Percentiles rank a stretch among this genome's conserved stretches.
Conservation (phyloP, 2,888 invertebrate genomes). For the Diaprepes abbreviatus region DNA sequence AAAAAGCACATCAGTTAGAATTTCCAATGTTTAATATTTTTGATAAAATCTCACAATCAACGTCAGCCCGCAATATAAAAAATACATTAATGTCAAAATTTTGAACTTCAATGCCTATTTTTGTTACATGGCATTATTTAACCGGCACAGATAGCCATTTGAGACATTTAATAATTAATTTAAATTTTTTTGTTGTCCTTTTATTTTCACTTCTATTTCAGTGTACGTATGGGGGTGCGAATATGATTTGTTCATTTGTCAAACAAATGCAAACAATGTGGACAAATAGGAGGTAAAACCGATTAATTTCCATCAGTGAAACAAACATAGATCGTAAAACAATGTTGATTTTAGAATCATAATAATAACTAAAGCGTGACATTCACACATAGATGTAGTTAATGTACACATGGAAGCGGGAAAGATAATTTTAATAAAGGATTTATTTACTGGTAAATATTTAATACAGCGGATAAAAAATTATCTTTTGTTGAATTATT, state of each 20-base stretch:
- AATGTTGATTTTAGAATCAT: conserved; percentile 21
- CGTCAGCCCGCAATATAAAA: no score
- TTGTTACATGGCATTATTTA: no score
- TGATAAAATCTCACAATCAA: no score
- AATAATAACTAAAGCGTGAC: conserved; percentile 24
- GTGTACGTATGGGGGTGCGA: not conserved
- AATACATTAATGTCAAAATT: no score
- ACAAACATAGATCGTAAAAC: conserved; percentile 21
- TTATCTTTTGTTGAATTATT: not conserved
- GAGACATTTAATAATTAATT: no score
- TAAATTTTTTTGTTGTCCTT: no score
- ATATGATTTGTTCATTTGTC: conserved; percentile 17
- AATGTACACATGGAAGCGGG: conserved; percentile 13
- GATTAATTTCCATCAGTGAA: conserved; percentile 19
- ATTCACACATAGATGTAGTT: conserved; percentile 20
- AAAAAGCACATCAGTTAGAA: no score
- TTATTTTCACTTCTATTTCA: no score
- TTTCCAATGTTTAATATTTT: no score
- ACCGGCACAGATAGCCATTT: no score
- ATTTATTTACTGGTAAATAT: conserved; percentile 18
- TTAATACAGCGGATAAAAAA: not conserved
- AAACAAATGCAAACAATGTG: conserved; percentile 14
- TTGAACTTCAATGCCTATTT: no score
- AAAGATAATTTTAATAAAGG: conserved; percentile 18
- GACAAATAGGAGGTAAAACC: conserved; percentile 17